A percentile compares a stretch with the other conserved stretches of the same genome.
These are phyloP conservation scores for Falco cherrug DNA, from an alignment of 2,797 vertebrate genomes.

Conservation along the genomic window DNA sequence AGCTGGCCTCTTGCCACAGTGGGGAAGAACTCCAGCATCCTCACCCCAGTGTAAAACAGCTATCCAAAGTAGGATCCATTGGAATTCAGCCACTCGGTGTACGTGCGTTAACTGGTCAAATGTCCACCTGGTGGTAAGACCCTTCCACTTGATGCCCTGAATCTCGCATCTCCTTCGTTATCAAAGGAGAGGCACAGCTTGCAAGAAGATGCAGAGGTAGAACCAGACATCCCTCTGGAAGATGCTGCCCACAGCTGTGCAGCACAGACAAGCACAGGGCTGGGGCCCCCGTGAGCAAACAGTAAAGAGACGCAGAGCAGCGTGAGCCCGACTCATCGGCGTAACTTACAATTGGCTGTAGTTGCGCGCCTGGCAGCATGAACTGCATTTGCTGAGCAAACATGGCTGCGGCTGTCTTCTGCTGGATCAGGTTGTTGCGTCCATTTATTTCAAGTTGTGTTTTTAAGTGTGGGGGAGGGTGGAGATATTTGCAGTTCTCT, in stretches of 20 bases:
- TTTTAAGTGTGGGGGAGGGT: slow-evolving; percentile 97
- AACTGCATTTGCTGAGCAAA: slow-evolving; percentile 98
- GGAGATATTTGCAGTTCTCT: slow-evolving; percentile 98
- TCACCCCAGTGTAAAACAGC: neutral
- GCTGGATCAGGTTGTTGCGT: slow-evolving; percentile 97
- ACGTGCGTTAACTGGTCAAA: neutral
- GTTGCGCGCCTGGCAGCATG: slow-evolving; percentile 91
- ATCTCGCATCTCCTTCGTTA: neutral
- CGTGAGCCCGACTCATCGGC: accelerated
- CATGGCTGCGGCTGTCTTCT: slow-evolving; percentile 96
- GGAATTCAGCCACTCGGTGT: neutral
- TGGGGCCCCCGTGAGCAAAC: neutral
- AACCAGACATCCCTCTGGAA: neutral
- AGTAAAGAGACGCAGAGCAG: neutral
- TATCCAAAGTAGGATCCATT: neutral
- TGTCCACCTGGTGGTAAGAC: neutral
- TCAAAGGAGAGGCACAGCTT: neutral
- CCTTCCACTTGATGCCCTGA: neutral
- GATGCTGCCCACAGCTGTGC: neutral
- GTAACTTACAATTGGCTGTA: slow-evolving; percentile 92
- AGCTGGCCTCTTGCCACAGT: neutral
- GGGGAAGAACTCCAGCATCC: neutral
- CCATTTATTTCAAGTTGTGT: slow-evolving; percentile 98
- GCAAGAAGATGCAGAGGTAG: neutral
- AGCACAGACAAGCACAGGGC: neutral